phyloP scores from a whole-genome alignment of 2,113 vertebrate species.

The Neolamprologus devosi region DNA sequence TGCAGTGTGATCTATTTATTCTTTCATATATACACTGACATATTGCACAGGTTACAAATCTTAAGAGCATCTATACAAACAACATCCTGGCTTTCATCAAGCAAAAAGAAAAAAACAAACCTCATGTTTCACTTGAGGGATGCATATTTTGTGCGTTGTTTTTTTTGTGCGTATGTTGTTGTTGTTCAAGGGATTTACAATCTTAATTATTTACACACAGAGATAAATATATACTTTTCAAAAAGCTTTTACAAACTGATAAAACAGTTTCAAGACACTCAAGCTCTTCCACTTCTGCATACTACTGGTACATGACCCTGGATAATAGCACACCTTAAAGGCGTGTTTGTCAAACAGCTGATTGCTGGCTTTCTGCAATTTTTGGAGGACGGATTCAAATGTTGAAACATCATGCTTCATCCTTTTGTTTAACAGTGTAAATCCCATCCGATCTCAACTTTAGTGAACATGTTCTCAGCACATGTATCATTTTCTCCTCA shows the following conservation, averaged over 20 bases:
- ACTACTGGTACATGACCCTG: background rate
- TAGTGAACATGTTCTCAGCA: background rate
- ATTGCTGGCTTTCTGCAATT: background rate
- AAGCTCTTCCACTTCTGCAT: background rate
- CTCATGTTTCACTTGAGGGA: background rate
- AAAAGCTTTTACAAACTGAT: constrained; percentile 32
- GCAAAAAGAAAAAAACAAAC: background rate
- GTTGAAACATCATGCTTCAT: background rate
- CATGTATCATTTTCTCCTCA: background rate
- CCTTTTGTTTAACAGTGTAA: background rate
- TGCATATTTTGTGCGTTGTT: constrained; percentile 46
- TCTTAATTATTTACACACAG: constrained; percentile 46
- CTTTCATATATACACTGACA: constrained; percentile 44
- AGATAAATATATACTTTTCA: constrained; percentile 32
- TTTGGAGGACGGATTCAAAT: background rate
- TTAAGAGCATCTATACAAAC: constrained; percentile 29
- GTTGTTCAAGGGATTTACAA: constrained; percentile 56
- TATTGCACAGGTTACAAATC: constrained; percentile 50
- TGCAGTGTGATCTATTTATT: constrained; percentile 25
- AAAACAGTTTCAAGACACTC: constrained; percentile 38
- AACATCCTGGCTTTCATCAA: constrained; percentile 14
- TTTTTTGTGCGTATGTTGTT: constrained; percentile 36
- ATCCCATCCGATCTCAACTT: background rate
- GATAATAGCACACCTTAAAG: background rate
- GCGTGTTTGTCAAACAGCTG: background rate